Evolutionary conservation across 2,113 vertebrate genomes (phyloP).

Genomic region (Anguilla rostrata): DNA sequence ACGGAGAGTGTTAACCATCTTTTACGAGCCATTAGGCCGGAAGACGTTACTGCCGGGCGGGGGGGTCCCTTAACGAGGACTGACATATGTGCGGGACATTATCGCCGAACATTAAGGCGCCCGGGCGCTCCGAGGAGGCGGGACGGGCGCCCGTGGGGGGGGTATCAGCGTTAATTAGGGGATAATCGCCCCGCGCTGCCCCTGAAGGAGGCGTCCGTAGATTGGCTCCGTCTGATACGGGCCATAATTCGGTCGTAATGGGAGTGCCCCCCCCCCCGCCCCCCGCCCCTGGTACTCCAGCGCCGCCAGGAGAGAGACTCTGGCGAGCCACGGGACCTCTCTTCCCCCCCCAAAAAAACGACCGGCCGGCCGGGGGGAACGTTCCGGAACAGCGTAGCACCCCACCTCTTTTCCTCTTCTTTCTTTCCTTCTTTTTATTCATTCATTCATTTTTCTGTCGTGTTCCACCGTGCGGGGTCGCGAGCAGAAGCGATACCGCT

Average conservation of each 20-base stretch:
- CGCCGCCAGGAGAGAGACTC: not conserved
- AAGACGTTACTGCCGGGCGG: conserved; percentile 80
- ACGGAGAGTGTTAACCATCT: conserved; percentile 96
- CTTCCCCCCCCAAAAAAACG: not conserved
- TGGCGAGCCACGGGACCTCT: not conserved
- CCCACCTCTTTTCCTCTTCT: not conserved
- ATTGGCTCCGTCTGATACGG: conserved; percentile 58
- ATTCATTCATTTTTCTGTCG: too few species aligned
- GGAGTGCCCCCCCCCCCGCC: conserved; percentile 16
- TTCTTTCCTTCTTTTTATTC: too few species aligned
- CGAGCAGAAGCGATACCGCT: too few species aligned
- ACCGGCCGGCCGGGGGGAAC: not conserved
- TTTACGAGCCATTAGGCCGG: conserved; percentile 98
- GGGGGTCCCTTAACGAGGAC: conserved; percentile 94
- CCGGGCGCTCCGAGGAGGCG: conserved; percentile 78
- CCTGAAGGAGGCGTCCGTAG: conserved; percentile 67
- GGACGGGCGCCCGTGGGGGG: conserved; percentile 83
- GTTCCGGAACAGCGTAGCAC: not conserved
- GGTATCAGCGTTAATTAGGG: conserved; percentile 92
- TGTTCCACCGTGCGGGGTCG: too few species aligned
- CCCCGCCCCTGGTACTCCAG: conserved; percentile 10
- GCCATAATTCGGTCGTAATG: conserved; percentile 54
- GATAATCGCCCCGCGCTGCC: conserved; percentile 83
- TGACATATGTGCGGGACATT: conserved; percentile 97
- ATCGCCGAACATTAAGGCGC: conserved; percentile 86